Conservation (phyloP, 1,140 invertebrate genomes). For the Drosophila tristis region DNA sequence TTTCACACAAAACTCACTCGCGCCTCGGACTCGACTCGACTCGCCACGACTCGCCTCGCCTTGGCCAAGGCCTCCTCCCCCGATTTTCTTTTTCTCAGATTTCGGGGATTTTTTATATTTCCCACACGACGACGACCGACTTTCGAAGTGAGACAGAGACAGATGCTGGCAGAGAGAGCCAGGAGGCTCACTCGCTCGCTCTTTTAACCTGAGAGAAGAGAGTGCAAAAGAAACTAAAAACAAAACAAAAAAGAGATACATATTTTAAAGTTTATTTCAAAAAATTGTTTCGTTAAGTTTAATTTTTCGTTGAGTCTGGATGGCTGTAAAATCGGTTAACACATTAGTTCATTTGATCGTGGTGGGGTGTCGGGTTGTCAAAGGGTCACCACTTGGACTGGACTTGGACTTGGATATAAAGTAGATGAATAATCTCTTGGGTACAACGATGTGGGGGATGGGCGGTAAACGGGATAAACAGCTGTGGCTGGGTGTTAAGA, state of each 20-base stretch:
- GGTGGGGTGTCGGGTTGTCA: conserved; percentile 8
- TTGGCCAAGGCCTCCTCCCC: conserved; percentile 28
- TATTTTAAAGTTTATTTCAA: conserved; percentile 63
- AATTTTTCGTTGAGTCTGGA: conserved; percentile 39
- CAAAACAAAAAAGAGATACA: conserved; percentile 59
- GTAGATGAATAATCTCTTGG: conserved; percentile 50
- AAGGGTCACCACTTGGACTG: conserved; percentile 55
- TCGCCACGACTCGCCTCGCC: conserved; percentile 23
- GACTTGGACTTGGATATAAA: conserved; percentile 39
- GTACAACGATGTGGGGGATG: conserved; percentile 51
- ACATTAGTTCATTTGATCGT: conserved; percentile 61
- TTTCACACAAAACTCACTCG: conserved; percentile 71
- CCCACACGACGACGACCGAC: conserved; percentile 28
- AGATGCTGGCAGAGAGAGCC: conserved; percentile 50
- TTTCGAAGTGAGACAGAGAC: conserved; percentile 44
- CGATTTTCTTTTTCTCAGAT: conserved; percentile 29
- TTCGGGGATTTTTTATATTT: conserved; percentile 25
- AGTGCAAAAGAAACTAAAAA: conserved; percentile 80
- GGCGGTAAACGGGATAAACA: conserved; percentile 12
- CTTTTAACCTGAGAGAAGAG: conserved; percentile 79
- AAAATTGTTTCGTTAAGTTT: conserved; percentile 56
- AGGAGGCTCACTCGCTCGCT: conserved; percentile 46
- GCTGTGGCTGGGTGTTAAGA: conserved; percentile 12
- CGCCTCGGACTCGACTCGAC: conserved; percentile 49
- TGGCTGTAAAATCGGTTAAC: conserved; percentile 70